Evolutionary conservation across 2,113 vertebrate species (phyloP).

Genomic region (Hylia prasina): DNA sequence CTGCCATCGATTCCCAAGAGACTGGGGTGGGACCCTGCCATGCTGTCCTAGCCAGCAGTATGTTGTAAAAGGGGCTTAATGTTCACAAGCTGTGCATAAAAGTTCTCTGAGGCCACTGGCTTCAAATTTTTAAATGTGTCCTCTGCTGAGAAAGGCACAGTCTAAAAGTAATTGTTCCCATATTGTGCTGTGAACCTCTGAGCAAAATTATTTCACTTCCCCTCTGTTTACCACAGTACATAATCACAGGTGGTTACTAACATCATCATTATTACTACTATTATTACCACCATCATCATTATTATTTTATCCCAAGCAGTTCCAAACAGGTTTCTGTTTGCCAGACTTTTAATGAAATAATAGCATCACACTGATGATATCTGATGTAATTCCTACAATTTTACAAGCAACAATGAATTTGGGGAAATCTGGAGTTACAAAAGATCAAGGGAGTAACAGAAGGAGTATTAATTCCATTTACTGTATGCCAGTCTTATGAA

Average conservation of each 20-base stretch:
- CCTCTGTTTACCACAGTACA: background rate
- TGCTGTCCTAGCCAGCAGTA: background rate
- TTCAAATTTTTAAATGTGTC: background rate
- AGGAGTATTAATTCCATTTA: background rate
- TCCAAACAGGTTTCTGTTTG: background rate
- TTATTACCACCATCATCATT: background rate
- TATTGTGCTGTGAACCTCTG: background rate
- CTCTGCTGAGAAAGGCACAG: background rate
- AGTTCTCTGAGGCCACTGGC: background rate
- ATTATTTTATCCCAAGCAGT: background rate
- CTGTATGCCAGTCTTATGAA: background rate
- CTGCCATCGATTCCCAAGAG: constrained; percentile 35
- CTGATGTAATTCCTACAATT: background rate
- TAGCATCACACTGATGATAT: background rate
- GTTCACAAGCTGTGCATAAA: background rate
- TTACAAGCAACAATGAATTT: background rate
- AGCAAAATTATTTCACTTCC: background rate
- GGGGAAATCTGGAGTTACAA: background rate
- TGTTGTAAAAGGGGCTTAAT: background rate
- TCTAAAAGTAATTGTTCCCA: background rate
- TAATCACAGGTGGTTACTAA: background rate
- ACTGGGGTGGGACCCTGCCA: background rate
- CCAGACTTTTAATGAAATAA: background rate
- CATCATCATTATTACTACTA: background rate
- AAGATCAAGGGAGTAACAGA: background rate